These are phyloP conservation scores for Lethrus apterus DNA, from an alignment of 1,140 invertebrate species.

Conservation along the genomic window DNA sequence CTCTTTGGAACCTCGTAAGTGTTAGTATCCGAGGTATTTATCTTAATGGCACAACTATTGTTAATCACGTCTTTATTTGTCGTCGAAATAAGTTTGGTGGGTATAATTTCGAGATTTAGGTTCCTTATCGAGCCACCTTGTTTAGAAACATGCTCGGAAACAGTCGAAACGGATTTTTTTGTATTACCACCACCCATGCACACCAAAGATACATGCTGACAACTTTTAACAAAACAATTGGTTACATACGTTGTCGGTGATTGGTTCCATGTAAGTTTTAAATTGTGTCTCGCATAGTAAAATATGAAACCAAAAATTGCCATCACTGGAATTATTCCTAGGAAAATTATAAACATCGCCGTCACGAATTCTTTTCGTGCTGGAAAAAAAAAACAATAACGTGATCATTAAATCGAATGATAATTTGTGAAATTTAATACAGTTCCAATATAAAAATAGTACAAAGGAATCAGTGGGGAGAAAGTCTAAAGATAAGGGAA, in stretches of 20 bases:
- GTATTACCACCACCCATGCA: slow-evolving; percentile 30
- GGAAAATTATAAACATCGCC: slow-evolving; percentile 73
- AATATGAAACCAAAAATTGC: slow-evolving; percentile 56
- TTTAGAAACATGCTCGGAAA: slow-evolving; percentile 16
- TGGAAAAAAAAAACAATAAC: slow-evolving; percentile 47
- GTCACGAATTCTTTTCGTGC: slow-evolving; percentile 64
- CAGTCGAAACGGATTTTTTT: slow-evolving; percentile 7
- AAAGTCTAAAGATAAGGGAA: too few species aligned
- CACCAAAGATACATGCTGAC: slow-evolving; percentile 29
- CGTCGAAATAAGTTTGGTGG: slow-evolving; percentile 59
- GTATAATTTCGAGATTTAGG: slow-evolving; percentile 53
- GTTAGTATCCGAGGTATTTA: too few species aligned
- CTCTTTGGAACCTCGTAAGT: slow-evolving; percentile 6
- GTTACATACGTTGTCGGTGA: slow-evolving; percentile 66
- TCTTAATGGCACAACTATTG: slow-evolving; percentile 34
- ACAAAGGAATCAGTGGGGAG: too few species aligned
- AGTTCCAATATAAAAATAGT: slow-evolving; percentile 1
- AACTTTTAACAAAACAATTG: slow-evolving; percentile 26
- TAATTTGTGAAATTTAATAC: too few species aligned
- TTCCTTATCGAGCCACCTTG: slow-evolving; percentile 11
- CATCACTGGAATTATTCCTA: slow-evolving; percentile 68
- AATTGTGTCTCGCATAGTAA: slow-evolving; percentile 66
- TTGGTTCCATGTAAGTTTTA: slow-evolving; percentile 58
- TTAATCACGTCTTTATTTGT: slow-evolving; percentile 58
- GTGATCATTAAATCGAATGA: too few species aligned